Evolutionary conservation across 2,888 invertebrate genomes (phyloP).

Genomic region (Linnaemya tessellans): DNA sequence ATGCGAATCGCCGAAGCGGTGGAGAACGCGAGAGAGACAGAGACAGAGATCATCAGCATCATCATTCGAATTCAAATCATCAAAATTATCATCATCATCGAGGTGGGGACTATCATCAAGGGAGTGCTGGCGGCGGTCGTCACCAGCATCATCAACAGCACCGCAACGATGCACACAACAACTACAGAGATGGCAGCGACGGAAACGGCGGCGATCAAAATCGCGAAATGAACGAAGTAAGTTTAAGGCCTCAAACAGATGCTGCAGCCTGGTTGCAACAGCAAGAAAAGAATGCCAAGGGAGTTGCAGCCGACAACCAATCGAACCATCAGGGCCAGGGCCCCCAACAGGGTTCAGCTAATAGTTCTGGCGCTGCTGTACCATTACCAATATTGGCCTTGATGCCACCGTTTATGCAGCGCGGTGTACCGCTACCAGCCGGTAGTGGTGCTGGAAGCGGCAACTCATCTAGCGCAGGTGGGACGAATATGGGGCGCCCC

Average conservation of each 20-base stretch:
- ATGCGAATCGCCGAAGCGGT: constrained; percentile 76
- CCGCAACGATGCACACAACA: constrained; percentile 78
- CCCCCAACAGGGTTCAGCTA: constrained; percentile 82
- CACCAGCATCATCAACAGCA: constrained; percentile 69
- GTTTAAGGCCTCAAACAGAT: constrained; percentile 83
- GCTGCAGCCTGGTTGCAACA: constrained; percentile 82
- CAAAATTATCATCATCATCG: constrained; percentile 74
- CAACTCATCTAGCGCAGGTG: constrained; percentile 69
- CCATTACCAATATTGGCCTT: constrained; percentile 89
- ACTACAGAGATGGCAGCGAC: constrained; percentile 83
- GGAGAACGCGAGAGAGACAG: constrained; percentile 57
- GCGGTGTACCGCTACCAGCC: constrained; percentile 78
- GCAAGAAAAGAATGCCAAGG: constrained; percentile 83
- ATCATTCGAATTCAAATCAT: constrained; percentile 75
- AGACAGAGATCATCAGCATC: constrained; percentile 80
- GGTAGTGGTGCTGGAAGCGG: constrained; percentile 68
- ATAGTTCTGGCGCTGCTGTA: constrained; percentile 81
- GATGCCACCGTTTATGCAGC: constrained; percentile 90
- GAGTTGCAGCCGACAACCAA: constrained; percentile 76
- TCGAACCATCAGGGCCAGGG: constrained; percentile 84
- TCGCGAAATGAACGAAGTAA: constrained; percentile 79
- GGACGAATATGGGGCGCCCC: constrained; percentile 61
- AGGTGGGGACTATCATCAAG: constrained; percentile 70
- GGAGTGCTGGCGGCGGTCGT: constrained; percentile 69
- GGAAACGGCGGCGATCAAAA: constrained; percentile 76